Evolutionary conservation across 2,888 invertebrate species (phyloP).

Genomic region (Limnephilus rhombicus): DNA sequence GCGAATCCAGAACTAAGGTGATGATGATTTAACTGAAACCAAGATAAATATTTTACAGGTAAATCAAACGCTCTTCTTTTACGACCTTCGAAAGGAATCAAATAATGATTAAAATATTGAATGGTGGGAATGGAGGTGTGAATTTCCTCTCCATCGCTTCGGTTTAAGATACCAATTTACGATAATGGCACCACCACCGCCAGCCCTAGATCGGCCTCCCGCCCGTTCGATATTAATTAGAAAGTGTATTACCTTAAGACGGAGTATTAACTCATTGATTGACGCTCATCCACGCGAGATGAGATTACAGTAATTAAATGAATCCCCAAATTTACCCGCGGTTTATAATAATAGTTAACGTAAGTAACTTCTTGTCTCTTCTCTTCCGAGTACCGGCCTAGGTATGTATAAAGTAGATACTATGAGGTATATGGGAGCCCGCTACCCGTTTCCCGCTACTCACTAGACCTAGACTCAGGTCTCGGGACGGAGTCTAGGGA

Average conservation of each 20-base stretch:
- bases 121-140: neutral
- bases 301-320: conserved; percentile 56
- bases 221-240: conserved; percentile 46
- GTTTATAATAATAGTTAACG: conserved; percentile 55
- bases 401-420: too few species aligned
- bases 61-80: neutral
- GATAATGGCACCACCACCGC: conserved; percentile 7
- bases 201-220: conserved; percentile 5
- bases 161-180: conserved; percentile 22
- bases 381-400: neutral
- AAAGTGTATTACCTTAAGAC: conserved; percentile 49
- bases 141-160: neutral
- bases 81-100: neutral
- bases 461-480: neutral
- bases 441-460: too few species aligned
- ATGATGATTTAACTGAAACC: neutral
- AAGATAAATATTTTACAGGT: neutral
- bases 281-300: conserved; percentile 53
- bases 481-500: conserved; percentile 15
- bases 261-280: conserved; percentile 54
- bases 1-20: neutral
- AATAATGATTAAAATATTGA: neutral
- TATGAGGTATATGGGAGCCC: too few species aligned
- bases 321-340: conserved; percentile 51
- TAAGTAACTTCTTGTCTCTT: conserved; percentile 36